Percentiles rank a stretch among this genome's conserved stretches.
phyloP scores from a whole-genome alignment of 2,888 invertebrate species.

The Yponomeuta malinellus region DNA sequence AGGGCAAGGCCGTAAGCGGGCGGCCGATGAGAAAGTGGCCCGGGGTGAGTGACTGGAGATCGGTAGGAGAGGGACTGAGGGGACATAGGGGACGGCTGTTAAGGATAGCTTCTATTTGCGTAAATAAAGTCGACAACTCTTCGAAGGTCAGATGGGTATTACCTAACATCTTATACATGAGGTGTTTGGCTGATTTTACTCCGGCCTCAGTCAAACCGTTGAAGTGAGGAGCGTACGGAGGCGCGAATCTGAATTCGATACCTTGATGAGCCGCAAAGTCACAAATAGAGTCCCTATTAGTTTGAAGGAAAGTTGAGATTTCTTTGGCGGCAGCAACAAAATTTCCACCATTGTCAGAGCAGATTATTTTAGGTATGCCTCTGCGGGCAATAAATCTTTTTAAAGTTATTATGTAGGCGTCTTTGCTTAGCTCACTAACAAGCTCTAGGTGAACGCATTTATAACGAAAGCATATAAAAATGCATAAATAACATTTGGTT shows the following conservation, averaged over 20 bases:
- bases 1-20: no score
- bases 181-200: background rate
- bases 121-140: background rate
- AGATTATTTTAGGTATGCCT: background rate
- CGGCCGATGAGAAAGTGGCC: no score
- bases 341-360: conserved; percentile 1
- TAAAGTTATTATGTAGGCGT: background rate
- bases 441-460: conserved; percentile 2
- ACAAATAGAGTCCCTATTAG: background rate
- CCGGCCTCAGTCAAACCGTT: background rate
- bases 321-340: conserved; percentile 5
- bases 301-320: background rate
- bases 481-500: background rate
- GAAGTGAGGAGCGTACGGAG: conserved; percentile 10
- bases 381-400: background rate
- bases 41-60: no score
- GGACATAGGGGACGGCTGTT: no score
- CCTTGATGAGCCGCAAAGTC: conserved; percentile 3
- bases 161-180: background rate
- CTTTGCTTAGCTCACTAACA: background rate
- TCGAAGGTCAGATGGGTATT: conserved; percentile 5
- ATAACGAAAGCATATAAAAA: background rate
- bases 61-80: no score
- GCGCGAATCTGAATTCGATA: background rate
- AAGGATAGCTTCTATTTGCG: no score